phyloP scores from a whole-genome alignment of 2,113 vertebrate genomes.

The Oenanthe melanoleuca region DNA sequence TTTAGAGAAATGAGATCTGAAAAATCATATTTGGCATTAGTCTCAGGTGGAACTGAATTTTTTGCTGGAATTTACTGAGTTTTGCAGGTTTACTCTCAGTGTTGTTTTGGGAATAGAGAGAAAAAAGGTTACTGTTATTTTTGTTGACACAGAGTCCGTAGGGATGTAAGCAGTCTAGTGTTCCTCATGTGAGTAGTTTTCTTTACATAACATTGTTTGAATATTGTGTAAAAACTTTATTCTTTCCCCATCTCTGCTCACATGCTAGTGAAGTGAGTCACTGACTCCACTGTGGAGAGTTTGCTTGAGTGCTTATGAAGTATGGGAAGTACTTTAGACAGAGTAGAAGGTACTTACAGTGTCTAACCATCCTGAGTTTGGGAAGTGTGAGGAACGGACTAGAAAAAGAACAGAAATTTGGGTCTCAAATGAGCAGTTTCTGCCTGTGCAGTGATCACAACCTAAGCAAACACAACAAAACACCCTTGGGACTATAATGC shows the following conservation, averaged over 20 bases:
- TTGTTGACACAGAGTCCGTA: neutral
- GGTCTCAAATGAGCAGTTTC: neutral
- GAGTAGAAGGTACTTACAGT: neutral
- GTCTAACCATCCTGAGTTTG: neutral
- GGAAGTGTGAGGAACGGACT: neutral
- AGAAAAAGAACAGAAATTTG: neutral
- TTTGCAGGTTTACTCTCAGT: neutral
- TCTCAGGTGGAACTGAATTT: neutral
- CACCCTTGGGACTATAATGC: neutral
- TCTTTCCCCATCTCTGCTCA: neutral
- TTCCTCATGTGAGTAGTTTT: neutral
- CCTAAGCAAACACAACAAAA: neutral
- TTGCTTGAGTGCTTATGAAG: neutral
- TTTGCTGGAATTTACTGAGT: neutral
- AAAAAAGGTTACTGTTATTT: slow-evolving; percentile 7
- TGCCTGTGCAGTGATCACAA: neutral
- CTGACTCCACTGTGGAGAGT: neutral
- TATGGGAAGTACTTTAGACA: neutral
- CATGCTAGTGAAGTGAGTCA: neutral
- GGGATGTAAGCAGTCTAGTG: neutral
- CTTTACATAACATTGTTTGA: neutral
- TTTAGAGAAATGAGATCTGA: neutral
- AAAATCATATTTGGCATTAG: slow-evolving; percentile 2
- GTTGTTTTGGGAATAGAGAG: neutral
- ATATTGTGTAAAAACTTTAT: neutral